A percentile compares a stretch with the other conserved stretches of the same genome.
These are phyloP conservation scores for Emydocephalus ijimae DNA, from an alignment of 2,113 vertebrate species.

Conservation along the genomic window DNA sequence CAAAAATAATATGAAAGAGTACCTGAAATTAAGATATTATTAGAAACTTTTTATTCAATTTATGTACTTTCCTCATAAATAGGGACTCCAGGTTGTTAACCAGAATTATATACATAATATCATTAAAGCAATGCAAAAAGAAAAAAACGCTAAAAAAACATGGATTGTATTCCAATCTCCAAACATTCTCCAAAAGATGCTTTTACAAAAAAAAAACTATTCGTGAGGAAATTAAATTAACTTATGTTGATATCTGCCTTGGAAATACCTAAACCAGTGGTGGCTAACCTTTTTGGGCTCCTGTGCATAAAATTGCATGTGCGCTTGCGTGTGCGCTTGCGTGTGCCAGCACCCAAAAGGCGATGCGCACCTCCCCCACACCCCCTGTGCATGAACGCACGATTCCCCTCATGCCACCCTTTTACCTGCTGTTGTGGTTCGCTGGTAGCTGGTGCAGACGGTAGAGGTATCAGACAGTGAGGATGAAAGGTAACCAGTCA, in stretches of 20 bases:
- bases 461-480: too few species aligned
- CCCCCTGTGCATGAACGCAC: too few species aligned
- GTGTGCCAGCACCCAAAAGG: too few species aligned
- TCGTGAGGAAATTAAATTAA: background rate
- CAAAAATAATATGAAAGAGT: background rate
- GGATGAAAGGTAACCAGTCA: too few species aligned
- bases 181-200: background rate
- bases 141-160: background rate
- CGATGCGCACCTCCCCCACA: too few species aligned
- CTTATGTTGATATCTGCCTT: background rate
- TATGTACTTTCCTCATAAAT: background rate
- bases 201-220: background rate
- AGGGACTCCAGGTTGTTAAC: background rate
- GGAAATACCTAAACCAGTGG: background rate
- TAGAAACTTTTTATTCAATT: background rate
- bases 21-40: background rate
- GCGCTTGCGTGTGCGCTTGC: fast-evolving
- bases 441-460: too few species aligned
- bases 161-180: background rate
- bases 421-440: too few species aligned
- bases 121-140: background rate
- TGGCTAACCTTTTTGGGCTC: too few species aligned
- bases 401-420: too few species aligned
- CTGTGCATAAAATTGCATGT: too few species aligned
- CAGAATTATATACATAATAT: background rate